A percentile compares a stretch with the other conserved stretches of the same genome.
phyloP scores from a whole-genome alignment of 2,888 invertebrate genomes.

The Tupiocoris notatus region DNA sequence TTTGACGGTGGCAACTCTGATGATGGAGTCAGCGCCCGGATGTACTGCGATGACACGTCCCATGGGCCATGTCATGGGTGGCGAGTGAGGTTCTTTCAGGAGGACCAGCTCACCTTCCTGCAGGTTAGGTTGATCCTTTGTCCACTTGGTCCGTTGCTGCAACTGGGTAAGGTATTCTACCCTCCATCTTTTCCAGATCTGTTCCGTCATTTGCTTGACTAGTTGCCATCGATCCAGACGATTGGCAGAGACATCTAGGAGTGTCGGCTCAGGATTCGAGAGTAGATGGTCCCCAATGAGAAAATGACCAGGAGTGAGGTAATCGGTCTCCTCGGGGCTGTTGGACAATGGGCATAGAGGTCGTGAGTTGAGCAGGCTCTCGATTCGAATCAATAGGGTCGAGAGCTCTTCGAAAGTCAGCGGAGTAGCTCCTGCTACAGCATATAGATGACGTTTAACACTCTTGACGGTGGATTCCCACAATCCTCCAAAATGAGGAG shows the following conservation, averaged over 20 bases:
- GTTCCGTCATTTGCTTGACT: slow-evolving; percentile 43
- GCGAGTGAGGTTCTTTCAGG: background rate
- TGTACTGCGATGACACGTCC: background rate
- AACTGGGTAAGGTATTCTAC: slow-evolving; percentile 37
- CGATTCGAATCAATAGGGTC: slow-evolving; percentile 50
- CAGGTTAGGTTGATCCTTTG: slow-evolving; percentile 2
- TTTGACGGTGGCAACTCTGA: background rate
- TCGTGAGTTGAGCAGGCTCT: slow-evolving; percentile 51
- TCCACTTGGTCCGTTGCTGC: slow-evolving; percentile 42
- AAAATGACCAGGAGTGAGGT: slow-evolving; percentile 52
- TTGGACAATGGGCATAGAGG: slow-evolving; percentile 51
- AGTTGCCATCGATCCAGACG: slow-evolving; percentile 48
- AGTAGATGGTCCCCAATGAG: slow-evolving; percentile 49
- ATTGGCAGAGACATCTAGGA: slow-evolving; percentile 41
- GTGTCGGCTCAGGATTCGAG: slow-evolving; percentile 48
- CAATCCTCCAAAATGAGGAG: slow-evolving; percentile 49
- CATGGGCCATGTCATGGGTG: background rate
- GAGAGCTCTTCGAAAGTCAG: slow-evolving; percentile 51
- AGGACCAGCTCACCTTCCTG: slow-evolving; percentile 27
- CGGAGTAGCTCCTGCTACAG: slow-evolving; percentile 19
- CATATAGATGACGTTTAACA: slow-evolving; percentile 47
- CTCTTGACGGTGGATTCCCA: slow-evolving; percentile 1
- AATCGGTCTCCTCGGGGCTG: slow-evolving; percentile 47
- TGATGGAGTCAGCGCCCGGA: background rate
- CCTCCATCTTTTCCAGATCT: slow-evolving; percentile 48